These are phyloP conservation scores for Semibalanus balanoides DNA, from an alignment of 1,140 invertebrate genomes.

Conservation along the genomic window DNA sequence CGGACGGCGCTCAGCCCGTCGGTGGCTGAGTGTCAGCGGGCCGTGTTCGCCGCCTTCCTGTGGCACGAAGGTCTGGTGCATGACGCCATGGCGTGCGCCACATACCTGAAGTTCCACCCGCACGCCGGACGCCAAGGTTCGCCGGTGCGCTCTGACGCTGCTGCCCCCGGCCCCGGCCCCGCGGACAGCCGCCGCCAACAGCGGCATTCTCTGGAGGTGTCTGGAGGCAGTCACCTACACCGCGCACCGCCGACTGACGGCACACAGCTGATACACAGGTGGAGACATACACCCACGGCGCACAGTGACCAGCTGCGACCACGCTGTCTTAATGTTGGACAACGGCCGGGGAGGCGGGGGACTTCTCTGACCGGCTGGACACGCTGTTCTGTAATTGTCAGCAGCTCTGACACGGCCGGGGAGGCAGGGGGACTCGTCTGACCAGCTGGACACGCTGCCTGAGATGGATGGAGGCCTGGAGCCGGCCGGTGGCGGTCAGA, in stretches of 20 bases:
- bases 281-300: not conserved
- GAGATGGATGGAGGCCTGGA: not conserved
- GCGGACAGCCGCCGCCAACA: not conserved
- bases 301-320: too few species aligned
- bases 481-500: too few species aligned
- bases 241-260: not conserved
- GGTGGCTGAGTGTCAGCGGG: slow-evolving; percentile 77
- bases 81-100: slow-evolving; percentile 92
- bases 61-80: slow-evolving; percentile 97
- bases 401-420: not conserved
- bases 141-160: slow-evolving; percentile 30
- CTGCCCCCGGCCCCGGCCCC: not conserved
- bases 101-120: slow-evolving; percentile 90
- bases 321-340: too few species aligned
- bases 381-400: too few species aligned
- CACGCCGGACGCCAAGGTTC: slow-evolving; percentile 64
- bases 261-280: not conserved
- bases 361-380: too few species aligned
- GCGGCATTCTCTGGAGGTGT: slow-evolving; percentile 73
- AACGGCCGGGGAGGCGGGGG: too few species aligned
- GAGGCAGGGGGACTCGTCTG: not conserved
- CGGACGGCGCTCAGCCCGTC: slow-evolving; percentile 77
- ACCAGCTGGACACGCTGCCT: not conserved
- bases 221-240: slow-evolving; percentile 14
- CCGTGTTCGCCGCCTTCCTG: slow-evolving; percentile 86